Evolutionary conservation across 2,888 invertebrate species (phyloP).

Genomic region (Pyrochroa serraticornis): DNA sequence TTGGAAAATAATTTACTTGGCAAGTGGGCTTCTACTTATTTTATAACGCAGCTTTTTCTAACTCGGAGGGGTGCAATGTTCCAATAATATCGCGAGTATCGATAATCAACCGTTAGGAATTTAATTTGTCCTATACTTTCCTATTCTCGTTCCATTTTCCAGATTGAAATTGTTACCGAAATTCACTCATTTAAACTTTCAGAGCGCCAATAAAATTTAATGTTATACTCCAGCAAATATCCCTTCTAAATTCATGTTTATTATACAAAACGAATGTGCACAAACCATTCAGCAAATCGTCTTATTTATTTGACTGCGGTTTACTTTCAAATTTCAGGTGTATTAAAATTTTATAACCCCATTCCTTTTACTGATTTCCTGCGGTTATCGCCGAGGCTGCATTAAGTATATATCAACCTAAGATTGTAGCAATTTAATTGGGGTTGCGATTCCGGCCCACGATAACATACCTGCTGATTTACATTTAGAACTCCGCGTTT

Average conservation of each 20-base stretch:
- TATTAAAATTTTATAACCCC: constrained; percentile 13
- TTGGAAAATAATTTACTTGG: not conserved
- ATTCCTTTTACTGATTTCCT: constrained; percentile 14
- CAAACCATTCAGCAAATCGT: constrained; percentile 12
- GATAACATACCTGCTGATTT: not conserved
- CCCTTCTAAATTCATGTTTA: constrained; percentile 10
- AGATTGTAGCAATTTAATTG: constrained; percentile 9
- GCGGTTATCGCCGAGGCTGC: constrained; percentile 9
- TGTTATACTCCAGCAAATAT: constrained; percentile 13
- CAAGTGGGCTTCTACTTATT: too few species aligned
- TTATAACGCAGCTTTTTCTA: too few species aligned
- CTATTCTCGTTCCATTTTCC: constrained; percentile 5
- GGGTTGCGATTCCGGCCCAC: not conserved
- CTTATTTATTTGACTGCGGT: constrained; percentile 19
- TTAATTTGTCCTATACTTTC: not conserved
- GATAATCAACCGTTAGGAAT: constrained; percentile 6
- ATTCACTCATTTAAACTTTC: constrained; percentile 17
- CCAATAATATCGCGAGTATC: not conserved
- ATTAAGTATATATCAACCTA: constrained; percentile 2
- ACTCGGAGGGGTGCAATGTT: too few species aligned
- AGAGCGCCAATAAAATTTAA: constrained; percentile 20
- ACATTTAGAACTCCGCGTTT: constrained; percentile 5
- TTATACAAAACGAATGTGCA: constrained; percentile 12
- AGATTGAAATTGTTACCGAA: constrained; percentile 15
- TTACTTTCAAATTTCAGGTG: constrained; percentile 16